Conservation (phyloP, 2,113 vertebrate species). For the Silurus meridionalis region DNA sequence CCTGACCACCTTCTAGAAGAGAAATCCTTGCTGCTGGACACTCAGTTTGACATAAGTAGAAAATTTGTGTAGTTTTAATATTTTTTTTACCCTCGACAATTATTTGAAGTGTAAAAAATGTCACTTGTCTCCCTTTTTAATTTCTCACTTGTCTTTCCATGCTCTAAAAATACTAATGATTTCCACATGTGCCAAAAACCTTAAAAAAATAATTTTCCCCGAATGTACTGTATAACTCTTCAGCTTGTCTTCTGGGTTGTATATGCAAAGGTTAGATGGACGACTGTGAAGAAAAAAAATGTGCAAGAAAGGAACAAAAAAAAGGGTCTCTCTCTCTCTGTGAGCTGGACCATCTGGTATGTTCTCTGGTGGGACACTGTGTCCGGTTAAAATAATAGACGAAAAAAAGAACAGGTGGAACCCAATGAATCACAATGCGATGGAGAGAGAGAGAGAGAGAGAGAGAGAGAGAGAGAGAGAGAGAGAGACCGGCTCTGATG, state of each 20-base stretch:
- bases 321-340: neutral
- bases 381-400: constrained; percentile 15
- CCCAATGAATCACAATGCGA: neutral
- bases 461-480: neutral
- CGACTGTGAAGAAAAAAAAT: constrained; percentile 2
- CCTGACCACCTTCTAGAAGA: neutral
- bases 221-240: constrained; percentile 13
- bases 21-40: neutral
- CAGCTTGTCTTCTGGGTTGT: constrained; percentile 22
- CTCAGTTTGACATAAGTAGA: neutral
- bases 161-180: neutral
- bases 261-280: constrained; percentile 20
- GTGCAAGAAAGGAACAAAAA: neutral
- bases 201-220: constrained; percentile 12
- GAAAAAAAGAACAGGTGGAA: neutral
- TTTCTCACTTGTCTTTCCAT: neutral
- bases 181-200: neutral
- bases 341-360: constrained; percentile 43
- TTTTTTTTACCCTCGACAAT: neutral
- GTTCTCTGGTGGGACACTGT: neutral
- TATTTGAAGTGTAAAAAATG: constrained; percentile 16
- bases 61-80: neutral
- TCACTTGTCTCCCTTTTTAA: neutral
- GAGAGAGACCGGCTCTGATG: neutral
- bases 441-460: neutral